Evolutionary conservation across 1,140 invertebrate genomes (phyloP), one percentile per base, ranked within the genome.

Genomic region (Drosophila pandora): DNA sequence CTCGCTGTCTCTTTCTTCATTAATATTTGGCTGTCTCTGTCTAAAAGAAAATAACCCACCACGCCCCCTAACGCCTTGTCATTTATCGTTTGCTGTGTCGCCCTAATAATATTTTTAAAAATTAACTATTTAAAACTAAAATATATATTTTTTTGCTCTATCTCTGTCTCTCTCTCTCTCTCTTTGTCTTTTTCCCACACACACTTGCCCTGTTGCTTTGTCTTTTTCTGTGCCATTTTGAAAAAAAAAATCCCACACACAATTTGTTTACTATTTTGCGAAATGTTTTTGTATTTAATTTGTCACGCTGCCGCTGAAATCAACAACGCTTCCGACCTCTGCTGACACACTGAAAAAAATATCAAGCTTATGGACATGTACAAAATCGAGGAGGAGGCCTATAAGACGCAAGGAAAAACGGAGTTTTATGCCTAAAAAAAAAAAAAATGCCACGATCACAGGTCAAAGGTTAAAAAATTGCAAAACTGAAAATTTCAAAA

Each of bases 311-410:
- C 68, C 60, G 49, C 60, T 74, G 70, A 56, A 65, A 65, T 61
- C 65, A 67, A 71, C 65, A 67, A 71, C 47, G 56, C 64, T 56
- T 67, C 63, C 4, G 6, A 45, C 13, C 13, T 45, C 41, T 21
- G 17, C 43, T 23, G 22, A 47, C 2, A 37, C 34, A 37, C 34
- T 37, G 34, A 28, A 55, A 61, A 57, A 34, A 61, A 49, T 93
- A 49, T 93, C 34, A 37, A 98, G 97, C 95, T 97, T 79, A 95
- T 98, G 92, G 97, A 99, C 92, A 96, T 98, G 94, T 98, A 98
- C 94, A 97, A 98, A 93, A 97, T 97, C 93, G 97, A 97, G 92
- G 97, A 98, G 92, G 95, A 97, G 72, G 97, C 98, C 87, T 97
- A 97, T 91, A 96, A 98, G 87, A 94, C 98, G 93, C 95, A 96